Evolutionary conservation across 2,888 invertebrate species (phyloP), one percentile per base, ranked within the genome.

Genomic region (Pachydiplax longipennis): DNA sequence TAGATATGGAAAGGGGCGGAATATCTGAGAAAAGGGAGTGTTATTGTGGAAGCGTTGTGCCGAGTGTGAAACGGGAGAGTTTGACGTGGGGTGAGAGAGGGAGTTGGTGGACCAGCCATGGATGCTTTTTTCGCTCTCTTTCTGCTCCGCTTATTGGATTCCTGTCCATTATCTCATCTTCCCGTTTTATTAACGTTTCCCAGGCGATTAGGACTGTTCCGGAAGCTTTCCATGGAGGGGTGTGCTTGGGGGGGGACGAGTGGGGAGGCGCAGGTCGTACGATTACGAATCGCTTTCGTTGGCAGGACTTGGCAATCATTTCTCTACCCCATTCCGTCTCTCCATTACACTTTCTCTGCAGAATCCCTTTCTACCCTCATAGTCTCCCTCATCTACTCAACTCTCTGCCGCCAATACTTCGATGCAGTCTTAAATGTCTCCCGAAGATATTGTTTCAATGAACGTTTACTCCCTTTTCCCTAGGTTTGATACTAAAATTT

Each of bases 161-260:
- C 53, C 83, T 35, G 58, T 58, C 22, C 58, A 82, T 25, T 82
- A 82, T 48, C 44, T 83, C 83, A 58, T 83, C 35, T 58, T 31
- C 83, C 35, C 83, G 83, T 83, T 53, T 83, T 83, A 83, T 83
- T 83, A 83, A 83, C 58, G 58, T 83, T 83, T n/a, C 58, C 18
- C 53, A 13, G 58, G 25, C 58, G 83, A 83, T 83, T 83, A 58
- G 58, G 31, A 83, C 12, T 35, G 58, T 25, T 83, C 58, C 35
- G 58, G 58, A 83, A 53, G 83, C 58, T 58, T 53, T 35, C 15
- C 48, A 83, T 4, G 90, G 90, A 48, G 73, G 73, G 82, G 87
- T 61, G 61, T 82, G 81, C 90, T 73, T 91, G 92, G 91, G 81
- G 90, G 53, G 73, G 81, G 73, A 65, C 80, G 90, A 81, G 91